Percentiles rank a stretch among this genome's conserved stretches.
Evolutionary conservation across 2,797 vertebrate genomes (phyloP).

Genomic region (Myotis myotis): DNA sequence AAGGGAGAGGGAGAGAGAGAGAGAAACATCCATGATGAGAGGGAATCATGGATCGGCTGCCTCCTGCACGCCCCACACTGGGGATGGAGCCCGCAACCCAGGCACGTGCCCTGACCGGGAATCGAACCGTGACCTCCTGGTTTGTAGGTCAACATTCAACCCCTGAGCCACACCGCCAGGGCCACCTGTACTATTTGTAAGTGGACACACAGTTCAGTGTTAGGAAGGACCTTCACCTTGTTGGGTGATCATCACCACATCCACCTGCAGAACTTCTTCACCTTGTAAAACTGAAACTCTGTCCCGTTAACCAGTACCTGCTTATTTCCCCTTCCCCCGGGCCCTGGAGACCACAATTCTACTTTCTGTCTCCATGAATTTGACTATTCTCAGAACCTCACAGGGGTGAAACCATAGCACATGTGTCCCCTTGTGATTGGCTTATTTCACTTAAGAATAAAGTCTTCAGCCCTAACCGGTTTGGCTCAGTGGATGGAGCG

Average conservation of each 20-base stretch:
- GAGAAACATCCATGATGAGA: too few relatives aligned
- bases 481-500: too few relatives aligned
- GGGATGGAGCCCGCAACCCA: too few relatives aligned
- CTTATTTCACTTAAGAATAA: neutral
- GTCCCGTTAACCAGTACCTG: rapidly evolving
- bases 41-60: too few relatives aligned
- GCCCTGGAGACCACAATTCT: rapidly evolving
- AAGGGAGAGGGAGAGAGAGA: too few relatives aligned
- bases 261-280: neutral
- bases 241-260: rapidly evolving
- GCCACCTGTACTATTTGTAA: neutral
- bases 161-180: rapidly evolving
- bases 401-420: rapidly evolving
- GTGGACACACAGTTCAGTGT: neutral
- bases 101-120: too few relatives aligned
- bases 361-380: neutral
- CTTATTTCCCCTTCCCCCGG: rapidly evolving
- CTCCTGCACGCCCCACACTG: too few relatives aligned
- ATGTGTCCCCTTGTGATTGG: neutral
- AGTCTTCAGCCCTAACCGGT: neutral
- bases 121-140: too few relatives aligned
- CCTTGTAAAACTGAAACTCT: neutral
- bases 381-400: neutral
- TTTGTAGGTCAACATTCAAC: too few relatives aligned
- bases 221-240: rapidly evolving